phyloP scores from a whole-genome alignment of 2,888 invertebrate genomes.

The Meloe dianella region DNA sequence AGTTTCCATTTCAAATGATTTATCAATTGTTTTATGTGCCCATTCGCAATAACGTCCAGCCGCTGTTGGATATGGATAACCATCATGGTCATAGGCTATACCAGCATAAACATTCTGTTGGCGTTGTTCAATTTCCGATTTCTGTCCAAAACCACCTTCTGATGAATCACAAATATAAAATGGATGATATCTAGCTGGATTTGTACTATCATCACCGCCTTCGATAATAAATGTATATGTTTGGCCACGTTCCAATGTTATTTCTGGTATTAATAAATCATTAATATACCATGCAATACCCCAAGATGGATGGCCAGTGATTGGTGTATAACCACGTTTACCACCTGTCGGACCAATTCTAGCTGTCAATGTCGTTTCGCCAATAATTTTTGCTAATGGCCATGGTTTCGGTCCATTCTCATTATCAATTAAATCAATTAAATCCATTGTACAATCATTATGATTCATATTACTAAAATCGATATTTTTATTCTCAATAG shows the following conservation, averaged over 20 bases:
- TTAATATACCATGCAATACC: slow-evolving; percentile 94
- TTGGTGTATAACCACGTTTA: slow-evolving; percentile 77
- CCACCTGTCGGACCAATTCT: slow-evolving; percentile 87
- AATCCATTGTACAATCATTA: slow-evolving; percentile 73
- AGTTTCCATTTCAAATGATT: slow-evolving; percentile 71
- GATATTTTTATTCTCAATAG: slow-evolving; percentile 75
- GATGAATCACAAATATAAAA: slow-evolving; percentile 87
- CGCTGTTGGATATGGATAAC: slow-evolving; percentile 80
- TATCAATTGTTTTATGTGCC: slow-evolving; percentile 80
- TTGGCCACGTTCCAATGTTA: slow-evolving; percentile 84
- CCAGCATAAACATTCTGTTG: slow-evolving; percentile 77
- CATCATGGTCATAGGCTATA: slow-evolving; percentile 75
- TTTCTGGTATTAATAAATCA: slow-evolving; percentile 86
- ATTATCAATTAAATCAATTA: slow-evolving; percentile 68
- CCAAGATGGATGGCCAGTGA: slow-evolving; percentile 84
- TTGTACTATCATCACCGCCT: slow-evolving; percentile 80
- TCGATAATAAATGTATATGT: slow-evolving; percentile 87
- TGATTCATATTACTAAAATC: slow-evolving; percentile 77
- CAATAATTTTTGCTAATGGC: slow-evolving; percentile 69
- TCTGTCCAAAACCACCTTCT: slow-evolving; percentile 87
- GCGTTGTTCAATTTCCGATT: slow-evolving; percentile 70
- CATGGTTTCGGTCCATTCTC: slow-evolving; percentile 70
- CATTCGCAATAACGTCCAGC: slow-evolving; percentile 89
- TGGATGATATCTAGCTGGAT: slow-evolving; percentile 87
- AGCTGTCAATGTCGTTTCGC: slow-evolving; percentile 71